Evolutionary conservation across 2,888 invertebrate species (phyloP).

Genomic region (Alloscopus bannaensis): DNA sequence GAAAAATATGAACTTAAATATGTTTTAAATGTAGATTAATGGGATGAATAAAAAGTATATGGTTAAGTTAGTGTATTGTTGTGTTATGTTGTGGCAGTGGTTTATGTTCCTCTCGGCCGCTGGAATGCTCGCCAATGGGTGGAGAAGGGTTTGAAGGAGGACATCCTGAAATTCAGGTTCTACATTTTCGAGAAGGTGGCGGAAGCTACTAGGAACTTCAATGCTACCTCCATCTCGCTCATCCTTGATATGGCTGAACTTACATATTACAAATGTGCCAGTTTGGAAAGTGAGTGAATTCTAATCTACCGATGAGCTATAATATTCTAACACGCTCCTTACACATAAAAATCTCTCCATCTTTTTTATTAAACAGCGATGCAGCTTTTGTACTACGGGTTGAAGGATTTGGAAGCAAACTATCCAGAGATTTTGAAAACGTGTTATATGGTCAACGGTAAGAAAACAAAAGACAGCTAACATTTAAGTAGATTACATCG

Average conservation of each 20-base stretch:
- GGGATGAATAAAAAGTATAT: no score
- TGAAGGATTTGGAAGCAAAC: constrained; percentile 65
- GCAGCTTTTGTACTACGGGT: constrained; percentile 54
- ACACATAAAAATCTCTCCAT: no score
- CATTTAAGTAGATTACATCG: not conserved
- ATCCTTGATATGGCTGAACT: constrained; percentile 58
- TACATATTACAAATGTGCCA: constrained; percentile 52
- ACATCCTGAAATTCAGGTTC: constrained; percentile 50
- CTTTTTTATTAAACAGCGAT: constrained; percentile 60
- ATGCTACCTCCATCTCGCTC: constrained; percentile 46
- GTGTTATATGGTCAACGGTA: constrained; percentile 65
- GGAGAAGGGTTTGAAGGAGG: constrained; percentile 58
- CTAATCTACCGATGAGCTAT: no score
- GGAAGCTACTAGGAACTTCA: constrained; percentile 29
- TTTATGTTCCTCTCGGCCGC: constrained; percentile 61
- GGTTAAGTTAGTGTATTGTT: no score
- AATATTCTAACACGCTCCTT: no score
- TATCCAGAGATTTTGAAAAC: constrained; percentile 64
- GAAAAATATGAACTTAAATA: no score
- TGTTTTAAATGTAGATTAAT: no score
- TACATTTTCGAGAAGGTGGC: constrained; percentile 52
- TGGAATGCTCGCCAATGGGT: constrained; percentile 54
- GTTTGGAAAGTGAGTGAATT: constrained; percentile 59
- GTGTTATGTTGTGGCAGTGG: constrained; percentile 33
- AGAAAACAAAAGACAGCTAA: constrained; percentile 3